Percentiles rank a stretch among this genome's conserved stretches.
These are phyloP conservation scores for Zaprionus capensis DNA, from an alignment of 1,140 invertebrate species.

Conservation along the genomic window DNA sequence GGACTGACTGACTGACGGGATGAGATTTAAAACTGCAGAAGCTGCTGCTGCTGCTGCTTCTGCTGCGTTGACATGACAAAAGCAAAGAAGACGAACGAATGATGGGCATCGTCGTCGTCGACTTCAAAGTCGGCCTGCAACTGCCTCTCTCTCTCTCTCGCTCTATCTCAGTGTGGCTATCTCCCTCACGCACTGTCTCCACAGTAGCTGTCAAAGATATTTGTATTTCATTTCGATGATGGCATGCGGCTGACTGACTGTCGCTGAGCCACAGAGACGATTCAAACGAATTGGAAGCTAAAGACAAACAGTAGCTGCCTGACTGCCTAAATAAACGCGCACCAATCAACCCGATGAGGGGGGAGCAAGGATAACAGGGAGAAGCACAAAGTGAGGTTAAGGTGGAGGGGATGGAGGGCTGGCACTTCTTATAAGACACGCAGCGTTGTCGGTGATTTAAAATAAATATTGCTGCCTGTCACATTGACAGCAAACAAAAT, in stretches of 20 bases:
- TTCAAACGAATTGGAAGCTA: slow-evolving; percentile 70
- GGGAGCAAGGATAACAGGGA: not conserved
- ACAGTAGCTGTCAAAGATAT: slow-evolving; percentile 81
- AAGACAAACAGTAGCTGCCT: slow-evolving; percentile 77
- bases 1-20: slow-evolving; percentile 13
- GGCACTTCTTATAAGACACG: slow-evolving; percentile 38
- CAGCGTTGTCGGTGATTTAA: slow-evolving; percentile 70
- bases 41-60: not conserved
- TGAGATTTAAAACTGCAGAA: slow-evolving; percentile 40
- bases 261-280: slow-evolving; percentile 59
- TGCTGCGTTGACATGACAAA: slow-evolving; percentile 51
- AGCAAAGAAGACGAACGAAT: slow-evolving; percentile 23
- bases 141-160: slow-evolving; percentile 22
- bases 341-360: slow-evolving; percentile 49
- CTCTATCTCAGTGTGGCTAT: not conserved
- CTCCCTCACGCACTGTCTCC: slow-evolving; percentile 31
- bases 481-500: slow-evolving; percentile 81
- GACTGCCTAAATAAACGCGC: slow-evolving; percentile 73
- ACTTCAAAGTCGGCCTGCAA: slow-evolving; percentile 71
- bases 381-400: not conserved
- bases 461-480: slow-evolving; percentile 82
- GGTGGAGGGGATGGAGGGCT: not conserved
- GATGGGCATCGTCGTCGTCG: slow-evolving; percentile 19
- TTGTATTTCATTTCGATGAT: slow-evolving; percentile 75
- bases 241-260: slow-evolving; percentile 57